Evolutionary conservation across 2,888 invertebrate species (phyloP), one percentile per base, ranked within the genome.

Genomic region (Mimachlamys varia): DNA sequence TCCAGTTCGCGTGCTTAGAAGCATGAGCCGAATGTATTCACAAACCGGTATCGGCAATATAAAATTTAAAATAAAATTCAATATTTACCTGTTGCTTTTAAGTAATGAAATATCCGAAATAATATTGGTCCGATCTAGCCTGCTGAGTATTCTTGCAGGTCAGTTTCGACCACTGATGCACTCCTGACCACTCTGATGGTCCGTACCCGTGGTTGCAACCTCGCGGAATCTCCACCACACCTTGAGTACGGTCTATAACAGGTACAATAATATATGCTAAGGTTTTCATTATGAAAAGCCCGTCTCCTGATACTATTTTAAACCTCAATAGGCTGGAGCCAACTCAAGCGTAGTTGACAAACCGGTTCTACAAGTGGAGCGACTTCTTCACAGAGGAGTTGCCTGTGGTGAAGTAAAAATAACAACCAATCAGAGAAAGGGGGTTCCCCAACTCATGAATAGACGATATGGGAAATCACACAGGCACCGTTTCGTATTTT

Each of bases 361-460:
- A 91, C 91, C 91, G 91, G 91, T 91, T 91, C 50, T 91, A 53
- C 91, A 90, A 90, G 88, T 76, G 76, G 76, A 76, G 76, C 76
- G 76, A 22, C 33, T 76, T 76, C 33, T 62, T 90, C 90, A 58
- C 88, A 90, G 62, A 90, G 90, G 50, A 88, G 87, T 88, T 88
- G 87, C 90, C 88, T 76, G 88, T 62, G 38, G 27, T n/a, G 13
- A 58, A 58, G 58, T 88, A 90, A 58, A 62, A 88, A 88, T 90
- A 90, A 33, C 88, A 62, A 38, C 90, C 90, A 90, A 90, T 90
- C 88, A 58, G 55, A 53, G 27, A 33, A n/a, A 33, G 76, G 76
- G 76, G 76, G 33, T 76, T 76, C 76, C 76, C 76, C 0, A 12
- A 22, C 33, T 76, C 22, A 1, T 33, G 33, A 27, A 33, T 76